These are phyloP conservation scores for Clanis bilineata DNA, from an alignment of 2,888 invertebrate species.

Conservation along the genomic window DNA sequence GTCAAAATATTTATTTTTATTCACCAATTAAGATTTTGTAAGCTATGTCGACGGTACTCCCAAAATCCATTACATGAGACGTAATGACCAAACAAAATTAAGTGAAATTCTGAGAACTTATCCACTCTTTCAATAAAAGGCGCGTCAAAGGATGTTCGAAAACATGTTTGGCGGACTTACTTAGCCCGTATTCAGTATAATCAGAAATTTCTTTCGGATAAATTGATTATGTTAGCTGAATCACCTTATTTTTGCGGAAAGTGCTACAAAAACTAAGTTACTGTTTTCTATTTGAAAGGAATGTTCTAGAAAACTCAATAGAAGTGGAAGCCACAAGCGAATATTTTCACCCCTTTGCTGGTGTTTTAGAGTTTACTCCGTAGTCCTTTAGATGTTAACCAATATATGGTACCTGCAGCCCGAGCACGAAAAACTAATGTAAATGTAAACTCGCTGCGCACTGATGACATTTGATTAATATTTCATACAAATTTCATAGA, in stretches of 20 bases:
- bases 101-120: not conserved
- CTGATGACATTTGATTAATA: no score
- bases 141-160: not conserved
- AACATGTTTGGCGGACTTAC: not conserved
- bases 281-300: not conserved
- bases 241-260: constrained; percentile 5
- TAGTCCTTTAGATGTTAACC: no score
- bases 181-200: not conserved
- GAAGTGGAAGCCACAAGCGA: not conserved
- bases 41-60: no score
- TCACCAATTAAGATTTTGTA: no score
- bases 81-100: not conserved
- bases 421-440: no score
- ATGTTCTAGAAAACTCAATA: not conserved
- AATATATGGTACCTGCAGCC: no score
- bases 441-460: no score
- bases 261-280: not conserved
- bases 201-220: not conserved
- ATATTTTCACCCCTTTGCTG: no score
- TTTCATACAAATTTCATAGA: no score
- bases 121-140: not conserved
- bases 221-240: not conserved
- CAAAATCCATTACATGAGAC: not conserved
- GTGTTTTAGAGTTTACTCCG: no score
- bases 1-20: no score